phyloP scores from a whole-genome alignment of 2,888 invertebrate species.

The Drosophila barbarae region DNA sequence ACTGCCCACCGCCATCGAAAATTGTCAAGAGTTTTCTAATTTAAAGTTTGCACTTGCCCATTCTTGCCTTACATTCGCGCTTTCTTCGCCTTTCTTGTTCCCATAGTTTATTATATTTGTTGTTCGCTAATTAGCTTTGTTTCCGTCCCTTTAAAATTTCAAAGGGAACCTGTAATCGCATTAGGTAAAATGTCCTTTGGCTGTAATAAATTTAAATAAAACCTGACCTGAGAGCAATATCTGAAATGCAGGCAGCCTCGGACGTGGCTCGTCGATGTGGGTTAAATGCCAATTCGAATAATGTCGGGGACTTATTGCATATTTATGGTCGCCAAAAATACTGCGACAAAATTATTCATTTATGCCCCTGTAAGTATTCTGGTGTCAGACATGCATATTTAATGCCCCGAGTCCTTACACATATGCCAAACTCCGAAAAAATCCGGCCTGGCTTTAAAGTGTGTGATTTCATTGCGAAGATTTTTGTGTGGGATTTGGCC shows the following conservation, averaged over 20 bases:
- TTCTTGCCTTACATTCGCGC: not conserved
- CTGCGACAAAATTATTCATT: conserved; percentile 50
- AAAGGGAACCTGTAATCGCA: not conserved
- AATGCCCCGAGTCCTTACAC: conserved; percentile 24
- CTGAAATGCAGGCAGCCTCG: conserved; percentile 11
- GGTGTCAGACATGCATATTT: conserved; percentile 28
- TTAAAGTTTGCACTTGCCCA: conserved; percentile 11
- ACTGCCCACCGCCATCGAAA: not conserved
- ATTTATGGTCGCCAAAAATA: conserved; percentile 41
- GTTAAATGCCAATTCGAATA: conserved; percentile 24
- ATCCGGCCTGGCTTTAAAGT: conserved; percentile 4
- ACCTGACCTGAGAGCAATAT: not conserved
- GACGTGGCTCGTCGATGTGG: conserved; percentile 7
- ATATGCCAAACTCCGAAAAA: conserved; percentile 19
- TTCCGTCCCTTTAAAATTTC: not conserved
- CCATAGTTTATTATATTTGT: conserved; percentile 11
- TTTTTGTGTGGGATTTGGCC: not conserved
- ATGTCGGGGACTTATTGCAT: conserved; percentile 29
- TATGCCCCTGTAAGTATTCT: conserved; percentile 35
- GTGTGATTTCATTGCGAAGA: not conserved
- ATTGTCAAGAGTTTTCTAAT: conserved; percentile 36
- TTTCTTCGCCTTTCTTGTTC: not conserved
- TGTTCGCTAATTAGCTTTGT: conserved; percentile 19
- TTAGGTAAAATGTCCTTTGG: not conserved
- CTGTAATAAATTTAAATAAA: conserved; percentile 9